Evolutionary conservation across 2,113 vertebrate genomes (phyloP).

Genomic region (Oncorhynchus clarkii): DNA sequence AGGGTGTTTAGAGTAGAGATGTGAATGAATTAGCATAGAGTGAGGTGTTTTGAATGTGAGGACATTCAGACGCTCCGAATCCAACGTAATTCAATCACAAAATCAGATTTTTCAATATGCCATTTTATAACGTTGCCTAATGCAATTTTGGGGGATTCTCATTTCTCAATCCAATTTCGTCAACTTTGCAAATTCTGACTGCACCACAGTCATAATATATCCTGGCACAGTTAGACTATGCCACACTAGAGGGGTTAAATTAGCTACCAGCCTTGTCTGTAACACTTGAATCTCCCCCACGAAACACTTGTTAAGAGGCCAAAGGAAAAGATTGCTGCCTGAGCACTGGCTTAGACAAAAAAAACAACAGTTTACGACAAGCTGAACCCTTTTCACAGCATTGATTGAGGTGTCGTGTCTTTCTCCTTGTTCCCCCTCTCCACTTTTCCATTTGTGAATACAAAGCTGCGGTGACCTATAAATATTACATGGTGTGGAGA

Average conservation of each 20-base stretch:
- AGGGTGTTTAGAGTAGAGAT: slow-evolving; percentile 12
- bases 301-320: slow-evolving; percentile 69
- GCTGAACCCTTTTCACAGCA: slow-evolving; percentile 64
- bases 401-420: slow-evolving; percentile 72
- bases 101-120: slow-evolving; percentile 32
- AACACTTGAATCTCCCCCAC: slow-evolving; percentile 45
- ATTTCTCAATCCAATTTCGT: slow-evolving; percentile 37
- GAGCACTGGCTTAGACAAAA: slow-evolving; percentile 57
- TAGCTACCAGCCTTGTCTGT: slow-evolving; percentile 49
- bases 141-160: slow-evolving; percentile 49
- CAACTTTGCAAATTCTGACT: slow-evolving; percentile 32
- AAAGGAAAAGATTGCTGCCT: slow-evolving; percentile 64
- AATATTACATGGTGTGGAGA: slow-evolving; percentile 79
- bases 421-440: slow-evolving; percentile 57
- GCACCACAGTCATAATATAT: slow-evolving; percentile 32
- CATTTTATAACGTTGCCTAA: slow-evolving; percentile 55
- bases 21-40: slow-evolving; percentile 39
- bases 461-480: slow-evolving; percentile 77
- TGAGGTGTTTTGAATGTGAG: slow-evolving; percentile 18
- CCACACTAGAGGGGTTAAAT: slow-evolving; percentile 40
- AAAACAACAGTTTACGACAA: slow-evolving; percentile 61
- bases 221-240: slow-evolving; percentile 30
- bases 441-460: slow-evolving; percentile 73
- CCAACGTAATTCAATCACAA: slow-evolving; percentile 22
- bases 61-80: slow-evolving; percentile 10